Base-by-base conservation (phyloP, 1,140 invertebrate genomes). In the Nephila pilipes region DNA sequence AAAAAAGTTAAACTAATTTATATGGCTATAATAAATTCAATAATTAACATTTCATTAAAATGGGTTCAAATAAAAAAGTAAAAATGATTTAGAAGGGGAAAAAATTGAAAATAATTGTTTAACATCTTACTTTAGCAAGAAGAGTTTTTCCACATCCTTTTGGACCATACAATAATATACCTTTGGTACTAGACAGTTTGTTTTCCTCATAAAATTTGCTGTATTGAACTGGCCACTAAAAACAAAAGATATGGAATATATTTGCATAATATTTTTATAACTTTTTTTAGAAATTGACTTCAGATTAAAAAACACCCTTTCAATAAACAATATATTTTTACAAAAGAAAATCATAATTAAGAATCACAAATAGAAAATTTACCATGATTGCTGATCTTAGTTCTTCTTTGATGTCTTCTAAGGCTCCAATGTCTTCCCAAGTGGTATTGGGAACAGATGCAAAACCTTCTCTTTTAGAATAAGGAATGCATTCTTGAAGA, bases 371-470 rank as follows among this genome's bases (percentile, higher is more conserved):
- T 22, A 25, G 18, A 29, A 85, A 8, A 65, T n/a, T 36, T 80
- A 79, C 85, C 91, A 99, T 95, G 93, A 99, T 99, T 69, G 98
- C 97, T 95, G 98, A 96, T 95, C 99, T 97, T 29, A 99, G 96
- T 95, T 99, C 98, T 94, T 98, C 97, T 87, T 99, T 96, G 63
- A 99, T 97, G 95, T 98, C 96, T 57, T 97, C 96, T 16, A 99
- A 95, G 1, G 99, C 99, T 1, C 99, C 99, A 94, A 99, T 97
- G 96, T 99, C 98, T 93, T 98, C 97, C 99, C 99, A 99, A 0
- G 98, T 99, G 0, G 98, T 98, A 96, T 99, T 98, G 18, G 99
- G 99, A 29, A 99, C 98, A 12, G 99, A 99, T 6, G 98, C 98
- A 96, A 99, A 99, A 81, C 99, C 99, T 96, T 99, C 99, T 94